phyloP scores from a whole-genome alignment of 2,888 invertebrate genomes.

The Glaucopsyche alexis region DNA sequence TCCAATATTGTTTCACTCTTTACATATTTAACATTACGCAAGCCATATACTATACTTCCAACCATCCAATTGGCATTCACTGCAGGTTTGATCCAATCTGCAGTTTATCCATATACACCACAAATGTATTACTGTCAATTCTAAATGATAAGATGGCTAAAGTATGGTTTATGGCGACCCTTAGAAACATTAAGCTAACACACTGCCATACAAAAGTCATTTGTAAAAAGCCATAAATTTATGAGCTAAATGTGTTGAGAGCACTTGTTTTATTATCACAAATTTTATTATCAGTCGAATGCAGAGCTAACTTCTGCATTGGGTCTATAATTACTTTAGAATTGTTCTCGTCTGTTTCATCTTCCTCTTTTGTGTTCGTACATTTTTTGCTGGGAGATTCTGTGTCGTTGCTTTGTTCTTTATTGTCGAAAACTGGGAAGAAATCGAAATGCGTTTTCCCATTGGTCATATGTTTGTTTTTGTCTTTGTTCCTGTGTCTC shows the following conservation, averaged over 20 bases:
- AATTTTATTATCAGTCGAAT: conserved; percentile 77
- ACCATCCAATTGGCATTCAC: too few species aligned
- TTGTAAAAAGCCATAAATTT: conserved; percentile 63
- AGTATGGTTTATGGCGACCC: too few species aligned
- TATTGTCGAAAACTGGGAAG: conserved; percentile 74
- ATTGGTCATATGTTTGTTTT: conserved; percentile 57
- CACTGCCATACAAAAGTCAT: conserved; percentile 59
- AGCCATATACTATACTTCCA: too few species aligned
- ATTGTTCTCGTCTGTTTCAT: conserved; percentile 55
- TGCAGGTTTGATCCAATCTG: too few species aligned
- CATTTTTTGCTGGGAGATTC: conserved; percentile 39
- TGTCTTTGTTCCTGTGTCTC: conserved; percentile 58
- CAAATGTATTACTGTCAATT: too few species aligned
- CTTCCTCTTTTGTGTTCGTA: conserved; percentile 28
- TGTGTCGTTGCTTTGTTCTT: conserved; percentile 46
- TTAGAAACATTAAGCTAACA: conserved; percentile 53
- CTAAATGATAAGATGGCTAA: too few species aligned
- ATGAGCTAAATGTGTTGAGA: conserved; percentile 74
- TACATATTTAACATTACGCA: conserved; percentile 36
- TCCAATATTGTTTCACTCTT: conserved; percentile 35
- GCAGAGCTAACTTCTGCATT: conserved; percentile 77
- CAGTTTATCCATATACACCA: too few species aligned
- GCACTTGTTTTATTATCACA: conserved; percentile 77
- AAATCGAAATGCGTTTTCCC: conserved; percentile 71
- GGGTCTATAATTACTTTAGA: conserved; percentile 75